Conservation (phyloP, 2,888 invertebrate species). For the Amphiduros pacificus region DNA sequence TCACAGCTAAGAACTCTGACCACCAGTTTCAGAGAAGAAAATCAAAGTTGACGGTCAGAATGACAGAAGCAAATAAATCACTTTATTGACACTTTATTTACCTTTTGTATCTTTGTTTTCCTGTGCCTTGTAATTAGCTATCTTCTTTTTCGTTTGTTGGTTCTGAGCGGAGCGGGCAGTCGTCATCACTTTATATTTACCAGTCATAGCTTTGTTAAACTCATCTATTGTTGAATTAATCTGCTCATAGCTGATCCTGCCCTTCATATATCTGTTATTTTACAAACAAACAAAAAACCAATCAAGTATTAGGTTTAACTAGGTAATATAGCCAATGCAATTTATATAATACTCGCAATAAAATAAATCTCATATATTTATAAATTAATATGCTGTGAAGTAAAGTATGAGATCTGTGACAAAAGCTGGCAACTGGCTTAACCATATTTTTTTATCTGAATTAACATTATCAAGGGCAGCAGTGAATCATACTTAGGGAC, state of each 20-base stretch:
- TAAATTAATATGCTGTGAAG: background rate
- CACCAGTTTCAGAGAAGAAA: too few species aligned
- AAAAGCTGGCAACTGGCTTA: too few species aligned
- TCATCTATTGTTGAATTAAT: slow-evolving; percentile 51
- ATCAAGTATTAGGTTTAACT: too few species aligned
- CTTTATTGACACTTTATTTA: slow-evolving; percentile 26
- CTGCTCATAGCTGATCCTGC: slow-evolving; percentile 50
- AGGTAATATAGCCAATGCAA: too few species aligned
- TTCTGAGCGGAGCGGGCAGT: slow-evolving; percentile 42
- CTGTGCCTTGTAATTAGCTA: slow-evolving; percentile 44
- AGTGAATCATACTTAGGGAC: slow-evolving; percentile 49
- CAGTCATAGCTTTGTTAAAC: slow-evolving; percentile 46
- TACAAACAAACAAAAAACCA: too few species aligned
- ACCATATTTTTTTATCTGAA: too few species aligned
- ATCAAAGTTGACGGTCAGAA: too few species aligned
- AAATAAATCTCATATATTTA: too few species aligned
- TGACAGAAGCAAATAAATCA: too few species aligned
- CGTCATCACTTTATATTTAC: slow-evolving; percentile 52
- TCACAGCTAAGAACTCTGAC: too few species aligned
- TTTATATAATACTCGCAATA: too few species aligned
- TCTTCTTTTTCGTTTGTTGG: slow-evolving; percentile 43
- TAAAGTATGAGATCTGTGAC: background rate
- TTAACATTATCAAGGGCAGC: too few species aligned
- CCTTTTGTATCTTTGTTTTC: slow-evolving; percentile 56
- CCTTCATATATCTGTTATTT: slow-evolving; percentile 53